phyloP scores from a whole-genome alignment of 1,140 invertebrate genomes.

The Cyphomyrmex costatus region DNA sequence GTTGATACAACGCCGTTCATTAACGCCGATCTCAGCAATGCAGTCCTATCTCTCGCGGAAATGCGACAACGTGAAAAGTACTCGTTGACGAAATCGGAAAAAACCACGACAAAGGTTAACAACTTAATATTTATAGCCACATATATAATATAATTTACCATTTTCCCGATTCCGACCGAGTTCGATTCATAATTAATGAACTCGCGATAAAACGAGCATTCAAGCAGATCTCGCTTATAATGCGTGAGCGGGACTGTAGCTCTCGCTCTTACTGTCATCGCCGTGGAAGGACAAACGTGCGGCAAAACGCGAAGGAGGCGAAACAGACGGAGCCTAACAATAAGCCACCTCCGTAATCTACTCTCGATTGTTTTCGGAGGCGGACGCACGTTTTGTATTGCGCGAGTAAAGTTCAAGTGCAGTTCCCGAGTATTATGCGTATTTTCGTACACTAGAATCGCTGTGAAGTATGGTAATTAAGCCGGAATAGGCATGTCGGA shows the following conservation, averaged over 20 bases:
- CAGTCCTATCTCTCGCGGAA: not conserved
- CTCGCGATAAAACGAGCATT: too few relatives aligned
- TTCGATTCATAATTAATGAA: not conserved
- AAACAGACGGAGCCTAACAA: not conserved
- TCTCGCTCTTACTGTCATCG: conserved; percentile 1
- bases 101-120: not conserved
- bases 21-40: not conserved
- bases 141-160: not conserved
- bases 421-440: too few relatives aligned
- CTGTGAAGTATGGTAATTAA: not conserved
- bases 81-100: not conserved
- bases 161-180: not conserved
- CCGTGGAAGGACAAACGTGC: conserved; percentile 26
- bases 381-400: conserved; percentile 1
- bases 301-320: not conserved
- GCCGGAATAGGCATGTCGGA: not conserved
- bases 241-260: conserved; percentile 25
- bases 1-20: conserved; percentile 25
- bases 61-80: not conserved
- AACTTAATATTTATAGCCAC: not conserved
- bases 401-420: not conserved
- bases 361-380: conserved; percentile 1
- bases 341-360: not conserved
- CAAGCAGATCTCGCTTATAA: not conserved
- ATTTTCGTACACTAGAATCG: not conserved